Evolutionary conservation across 1,140 invertebrate genomes (phyloP).

Genomic region (Sipha flava): DNA sequence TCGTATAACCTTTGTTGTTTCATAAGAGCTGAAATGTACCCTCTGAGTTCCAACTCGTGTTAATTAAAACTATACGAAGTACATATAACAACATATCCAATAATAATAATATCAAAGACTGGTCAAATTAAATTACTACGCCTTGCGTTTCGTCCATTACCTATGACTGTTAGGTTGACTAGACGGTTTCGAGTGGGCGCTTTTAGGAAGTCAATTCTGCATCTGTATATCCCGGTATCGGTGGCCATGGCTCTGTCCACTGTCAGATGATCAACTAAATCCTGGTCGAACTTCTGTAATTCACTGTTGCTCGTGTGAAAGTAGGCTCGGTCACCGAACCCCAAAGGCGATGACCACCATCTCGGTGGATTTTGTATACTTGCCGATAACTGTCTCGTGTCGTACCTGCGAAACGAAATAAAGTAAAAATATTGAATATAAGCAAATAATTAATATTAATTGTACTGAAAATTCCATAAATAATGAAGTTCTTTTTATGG

Average conservation of each 20-base stretch:
- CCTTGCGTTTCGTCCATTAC: no score
- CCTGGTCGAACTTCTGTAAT: not conserved
- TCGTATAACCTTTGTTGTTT: no score
- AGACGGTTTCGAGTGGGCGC: conserved; percentile 75
- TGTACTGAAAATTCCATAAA: no score
- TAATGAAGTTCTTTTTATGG: no score
- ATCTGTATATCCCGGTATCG: conserved; percentile 75
- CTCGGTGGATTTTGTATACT: conserved; percentile 51
- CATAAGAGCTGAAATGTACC: no score
- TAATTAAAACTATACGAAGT: no score
- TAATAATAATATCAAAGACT: no score
- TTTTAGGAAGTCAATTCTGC: conserved; percentile 78
- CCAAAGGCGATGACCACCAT: conserved; percentile 66
- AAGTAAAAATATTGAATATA: no score
- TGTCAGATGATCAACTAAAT: conserved; percentile 45
- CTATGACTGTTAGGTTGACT: conserved; percentile 77
- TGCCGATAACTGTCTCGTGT: not conserved
- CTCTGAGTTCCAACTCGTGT: no score
- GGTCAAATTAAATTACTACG: no score
- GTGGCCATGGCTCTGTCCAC: conserved; percentile 60
- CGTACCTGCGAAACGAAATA: not conserved
- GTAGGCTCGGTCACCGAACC: conserved; percentile 66
- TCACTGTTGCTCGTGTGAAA: conserved; percentile 64
- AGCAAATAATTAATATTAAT: no score
- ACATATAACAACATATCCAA: no score